Conservation (phyloP, 2,888 invertebrate species). For the Melikaiella ostensackeni region DNA sequence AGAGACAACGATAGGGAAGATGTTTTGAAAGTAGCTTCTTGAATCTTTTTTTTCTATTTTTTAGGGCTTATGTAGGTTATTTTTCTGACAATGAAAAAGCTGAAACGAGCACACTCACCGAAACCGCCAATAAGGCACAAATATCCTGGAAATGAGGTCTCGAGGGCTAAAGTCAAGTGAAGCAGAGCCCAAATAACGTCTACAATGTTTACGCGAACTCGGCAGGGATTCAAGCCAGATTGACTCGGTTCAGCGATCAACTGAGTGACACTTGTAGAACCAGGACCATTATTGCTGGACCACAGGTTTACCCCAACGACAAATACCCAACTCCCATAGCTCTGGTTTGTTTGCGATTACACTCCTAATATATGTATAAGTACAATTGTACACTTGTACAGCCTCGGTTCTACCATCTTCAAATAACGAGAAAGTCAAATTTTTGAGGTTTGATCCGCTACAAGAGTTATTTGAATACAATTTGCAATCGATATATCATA, state of each 20-base stretch:
- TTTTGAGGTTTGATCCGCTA: too few relatives aligned
- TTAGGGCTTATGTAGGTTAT: background rate
- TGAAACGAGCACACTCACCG: conserved; percentile 10
- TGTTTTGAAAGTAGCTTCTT: too few relatives aligned
- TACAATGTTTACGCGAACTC: conserved; percentile 39
- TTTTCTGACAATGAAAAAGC: background rate
- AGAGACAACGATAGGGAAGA: background rate
- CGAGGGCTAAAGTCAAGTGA: conserved; percentile 32
- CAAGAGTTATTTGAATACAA: too few relatives aligned
- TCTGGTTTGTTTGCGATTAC: conserved; percentile 15
- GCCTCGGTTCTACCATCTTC: background rate
- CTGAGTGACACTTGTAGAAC: conserved; percentile 38
- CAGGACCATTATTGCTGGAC: conserved; percentile 34
- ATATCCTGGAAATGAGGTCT: conserved; percentile 42
- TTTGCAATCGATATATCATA: too few relatives aligned
- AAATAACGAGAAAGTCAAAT: too few relatives aligned
- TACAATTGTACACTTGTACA: background rate
- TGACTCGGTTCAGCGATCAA: conserved; percentile 31
- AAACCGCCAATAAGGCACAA: conserved; percentile 37
- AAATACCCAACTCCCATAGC: conserved; percentile 19
- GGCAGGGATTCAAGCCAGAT: conserved; percentile 37
- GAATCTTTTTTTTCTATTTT: background rate
- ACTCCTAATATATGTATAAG: background rate
- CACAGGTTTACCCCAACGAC: conserved; percentile 30
- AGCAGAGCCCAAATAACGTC: conserved; percentile 32